A percentile compares a stretch with the other conserved stretches of the same genome.
phyloP scores from a whole-genome alignment of 1,140 invertebrate genomes.

The Pectinophora gossypiella region DNA sequence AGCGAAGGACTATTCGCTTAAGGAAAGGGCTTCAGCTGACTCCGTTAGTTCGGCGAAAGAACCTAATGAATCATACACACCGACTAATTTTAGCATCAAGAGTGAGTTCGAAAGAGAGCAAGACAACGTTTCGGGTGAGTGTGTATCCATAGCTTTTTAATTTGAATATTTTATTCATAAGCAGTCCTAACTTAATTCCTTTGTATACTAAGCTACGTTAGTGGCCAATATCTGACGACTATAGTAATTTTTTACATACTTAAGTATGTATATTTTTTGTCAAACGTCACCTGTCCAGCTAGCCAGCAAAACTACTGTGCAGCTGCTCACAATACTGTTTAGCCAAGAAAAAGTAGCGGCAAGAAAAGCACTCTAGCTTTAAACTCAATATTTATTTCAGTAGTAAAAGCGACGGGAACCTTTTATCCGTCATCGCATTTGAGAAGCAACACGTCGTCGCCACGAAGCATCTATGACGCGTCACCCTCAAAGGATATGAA shows the following conservation, averaged over 20 bases:
- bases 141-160: no score
- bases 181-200: no score
- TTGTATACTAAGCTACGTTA: no score
- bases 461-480: slow-evolving; percentile 59
- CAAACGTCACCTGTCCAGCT: no score
- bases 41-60: slow-evolving; percentile 54
- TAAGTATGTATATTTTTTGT: no score
- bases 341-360: no score
- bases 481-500: slow-evolving; percentile 62
- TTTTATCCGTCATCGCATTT: slow-evolving; percentile 93
- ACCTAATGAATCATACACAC: slow-evolving; percentile 44
- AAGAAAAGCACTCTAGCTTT: no score
- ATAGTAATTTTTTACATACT: no score
- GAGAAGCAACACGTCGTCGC: slow-evolving; percentile 60
- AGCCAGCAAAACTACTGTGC: no score
- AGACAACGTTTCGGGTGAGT: slow-evolving; percentile 68
- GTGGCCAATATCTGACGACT: no score
- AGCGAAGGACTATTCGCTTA: slow-evolving; percentile 72
- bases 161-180: no score
- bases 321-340: no score
- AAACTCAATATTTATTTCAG: slow-evolving; percentile 78
- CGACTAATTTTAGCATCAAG: slow-evolving; percentile 66
- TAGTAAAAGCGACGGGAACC: slow-evolving; percentile 94
- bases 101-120: slow-evolving; percentile 67
- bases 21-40: slow-evolving; percentile 60